Conservation (phyloP, 2,797 vertebrate genomes). For the Mormyrus proboscirostris region DNA sequence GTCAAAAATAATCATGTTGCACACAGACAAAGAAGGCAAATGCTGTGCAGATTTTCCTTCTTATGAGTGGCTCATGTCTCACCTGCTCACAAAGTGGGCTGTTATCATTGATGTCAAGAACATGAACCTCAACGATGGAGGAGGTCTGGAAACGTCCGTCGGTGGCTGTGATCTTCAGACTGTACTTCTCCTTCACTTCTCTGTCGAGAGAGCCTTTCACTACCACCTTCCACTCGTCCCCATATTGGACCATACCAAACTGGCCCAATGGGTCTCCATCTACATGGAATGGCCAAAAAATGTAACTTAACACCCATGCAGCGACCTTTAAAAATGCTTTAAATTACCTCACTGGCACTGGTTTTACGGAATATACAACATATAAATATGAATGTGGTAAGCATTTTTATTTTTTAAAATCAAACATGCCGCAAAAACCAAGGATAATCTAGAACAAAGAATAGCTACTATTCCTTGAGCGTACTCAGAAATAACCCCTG, state of each 20-base stretch:
- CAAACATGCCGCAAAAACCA: not conserved
- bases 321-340: not conserved
- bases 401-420: not conserved
- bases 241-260: conserved; percentile 73
- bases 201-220: conserved; percentile 80
- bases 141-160: conserved; percentile 87
- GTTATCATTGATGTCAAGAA: conserved; percentile 95
- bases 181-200: conserved; percentile 75
- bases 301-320: not conserved
- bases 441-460: not conserved
- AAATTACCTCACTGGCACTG: not conserved
- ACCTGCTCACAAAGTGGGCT: conserved; percentile 89
- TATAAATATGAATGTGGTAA: not conserved
- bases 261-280: conserved; percentile 83
- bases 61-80: conserved; percentile 24
- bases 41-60: not conserved
- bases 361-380: not conserved
- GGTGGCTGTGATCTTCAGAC: conserved; percentile 77
- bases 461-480: not conserved
- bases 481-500: not conserved
- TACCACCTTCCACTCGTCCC: conserved; percentile 79
- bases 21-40: not conserved
- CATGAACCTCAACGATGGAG: conserved; percentile 74
- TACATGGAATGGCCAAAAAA: conserved; percentile 38
- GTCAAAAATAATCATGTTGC: not conserved